Conservation (phyloP, 1,140 invertebrate species). For the Cyrtorhinus lividipennis region DNA sequence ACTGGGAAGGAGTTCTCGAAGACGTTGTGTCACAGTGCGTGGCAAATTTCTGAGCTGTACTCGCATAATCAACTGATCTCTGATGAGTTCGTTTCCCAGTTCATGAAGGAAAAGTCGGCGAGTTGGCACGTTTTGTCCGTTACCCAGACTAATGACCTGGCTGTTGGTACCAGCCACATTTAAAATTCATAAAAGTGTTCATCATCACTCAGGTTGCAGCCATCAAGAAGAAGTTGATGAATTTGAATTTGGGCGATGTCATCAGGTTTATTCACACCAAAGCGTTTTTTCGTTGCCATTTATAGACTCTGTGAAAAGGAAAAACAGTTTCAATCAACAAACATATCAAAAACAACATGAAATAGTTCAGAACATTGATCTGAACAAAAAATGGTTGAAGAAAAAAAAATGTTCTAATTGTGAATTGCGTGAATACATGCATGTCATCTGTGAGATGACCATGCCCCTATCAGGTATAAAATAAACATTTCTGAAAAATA, state of each 20-base stretch:
- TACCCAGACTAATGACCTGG: conserved; percentile 18
- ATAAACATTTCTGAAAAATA: conserved; percentile 16
- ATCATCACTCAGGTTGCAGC: conserved; percentile 19
- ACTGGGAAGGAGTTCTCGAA: conserved; percentile 17
- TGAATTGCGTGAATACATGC: conserved; percentile 16
- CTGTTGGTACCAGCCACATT: conserved; percentile 28
- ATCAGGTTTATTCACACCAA: conserved; percentile 20
- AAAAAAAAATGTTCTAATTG: conserved; percentile 16
- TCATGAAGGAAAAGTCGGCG: conserved; percentile 19
- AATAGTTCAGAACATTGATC: conserved; percentile 18
- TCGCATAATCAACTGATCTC: conserved; percentile 15
- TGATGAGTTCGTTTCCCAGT: conserved; percentile 18
- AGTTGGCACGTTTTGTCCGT: conserved; percentile 12
- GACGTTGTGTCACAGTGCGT: conserved; percentile 13
- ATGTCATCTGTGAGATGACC: conserved; percentile 16
- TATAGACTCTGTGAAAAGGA: conserved; percentile 12
- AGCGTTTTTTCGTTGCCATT: conserved; percentile 16
- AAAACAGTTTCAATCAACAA: conserved; percentile 18
- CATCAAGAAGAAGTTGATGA: conserved; percentile 20
- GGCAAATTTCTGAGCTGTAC: conserved; percentile 14
- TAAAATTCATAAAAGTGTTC: conserved; percentile 26
- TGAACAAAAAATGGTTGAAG: conserved; percentile 16
- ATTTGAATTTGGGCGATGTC: conserved; percentile 18
- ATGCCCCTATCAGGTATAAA: conserved; percentile 16
- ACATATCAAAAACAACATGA: conserved; percentile 14